Evolutionary conservation across 2,797 vertebrate species (phyloP).

Genomic region (Chelon labrosus): DNA sequence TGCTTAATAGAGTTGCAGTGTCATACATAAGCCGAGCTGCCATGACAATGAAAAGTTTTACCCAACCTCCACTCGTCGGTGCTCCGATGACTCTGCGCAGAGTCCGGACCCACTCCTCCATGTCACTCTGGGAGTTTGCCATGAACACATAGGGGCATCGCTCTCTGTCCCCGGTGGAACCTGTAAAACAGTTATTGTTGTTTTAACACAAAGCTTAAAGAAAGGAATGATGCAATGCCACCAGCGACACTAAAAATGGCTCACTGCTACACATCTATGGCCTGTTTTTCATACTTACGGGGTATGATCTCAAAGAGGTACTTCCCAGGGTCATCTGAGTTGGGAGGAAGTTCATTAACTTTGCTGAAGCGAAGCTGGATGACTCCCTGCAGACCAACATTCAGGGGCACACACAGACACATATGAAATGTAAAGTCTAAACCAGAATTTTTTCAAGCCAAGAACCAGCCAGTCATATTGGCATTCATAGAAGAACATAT

Average conservation of each 20-base stretch:
- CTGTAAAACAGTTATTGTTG: conserved; percentile 53
- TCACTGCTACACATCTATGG: background rate
- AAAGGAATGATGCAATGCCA: background rate
- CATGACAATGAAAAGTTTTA: conserved; percentile 7
- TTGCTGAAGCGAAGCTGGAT: conserved; percentile 90
- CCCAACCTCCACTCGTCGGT: conserved; percentile 88
- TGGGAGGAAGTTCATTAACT: conserved; percentile 88
- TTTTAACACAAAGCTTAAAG: background rate
- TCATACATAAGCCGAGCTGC: background rate
- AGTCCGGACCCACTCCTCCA: conserved; percentile 96
- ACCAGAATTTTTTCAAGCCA: background rate
- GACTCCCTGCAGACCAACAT: conserved; percentile 83
- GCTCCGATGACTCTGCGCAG: conserved; percentile 89
- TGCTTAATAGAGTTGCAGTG: background rate
- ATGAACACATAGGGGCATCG: conserved; percentile 91
- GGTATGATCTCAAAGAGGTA: conserved; percentile 94
- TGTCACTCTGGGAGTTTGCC: conserved; percentile 92
- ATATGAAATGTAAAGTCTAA: background rate
- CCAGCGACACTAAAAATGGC: background rate
- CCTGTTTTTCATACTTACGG: conserved; percentile 78
- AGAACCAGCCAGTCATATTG: background rate
- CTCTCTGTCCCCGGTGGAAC: conserved; percentile 83
- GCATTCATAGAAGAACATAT: too few relatives aligned
- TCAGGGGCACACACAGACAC: conserved; percentile 10
- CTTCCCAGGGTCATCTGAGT: conserved; percentile 90